Conservation (phyloP, 2,113 vertebrate genomes). For the Gasterosteus nipponicus region DNA sequence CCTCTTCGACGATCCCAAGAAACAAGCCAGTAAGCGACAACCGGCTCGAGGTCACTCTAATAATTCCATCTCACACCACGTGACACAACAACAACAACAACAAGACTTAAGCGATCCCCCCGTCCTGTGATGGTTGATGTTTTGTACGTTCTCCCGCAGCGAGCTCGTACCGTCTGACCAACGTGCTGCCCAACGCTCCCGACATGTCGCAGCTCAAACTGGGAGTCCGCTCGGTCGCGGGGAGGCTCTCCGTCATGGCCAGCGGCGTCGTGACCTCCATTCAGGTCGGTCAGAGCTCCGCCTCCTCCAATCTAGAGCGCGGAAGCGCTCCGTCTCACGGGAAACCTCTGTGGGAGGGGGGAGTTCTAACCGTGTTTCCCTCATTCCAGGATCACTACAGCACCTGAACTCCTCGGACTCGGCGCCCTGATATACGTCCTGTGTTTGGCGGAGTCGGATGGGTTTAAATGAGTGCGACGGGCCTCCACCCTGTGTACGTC, state of each 20-base stretch:
- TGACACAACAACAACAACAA: too few relatives aligned
- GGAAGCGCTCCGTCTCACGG: not conserved
- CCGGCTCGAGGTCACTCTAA: too few relatives aligned
- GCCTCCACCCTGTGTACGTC: conserved; percentile 16
- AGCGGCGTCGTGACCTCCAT: conserved; percentile 94
- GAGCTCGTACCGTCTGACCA: conserved; percentile 86
- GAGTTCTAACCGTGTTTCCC: not conserved
- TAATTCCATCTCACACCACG: too few relatives aligned
- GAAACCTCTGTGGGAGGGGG: too few relatives aligned
- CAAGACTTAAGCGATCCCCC: too few relatives aligned
- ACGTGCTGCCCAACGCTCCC: conserved; percentile 87
- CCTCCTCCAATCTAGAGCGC: not conserved
- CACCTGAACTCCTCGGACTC: conserved; percentile 63
- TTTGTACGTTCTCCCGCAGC: conserved; percentile 54
- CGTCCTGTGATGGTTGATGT: too few relatives aligned
- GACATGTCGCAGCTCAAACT: conserved; percentile 95
- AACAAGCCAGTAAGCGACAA: conserved; percentile 79
- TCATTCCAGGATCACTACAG: conserved; percentile 80
- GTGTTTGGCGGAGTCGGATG: conserved; percentile 2
- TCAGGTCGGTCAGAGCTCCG: conserved; percentile 84
- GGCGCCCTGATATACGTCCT: not conserved
- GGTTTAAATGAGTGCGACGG: not conserved
- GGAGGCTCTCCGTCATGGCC: conserved; percentile 94
- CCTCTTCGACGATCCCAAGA: conserved; percentile 93
- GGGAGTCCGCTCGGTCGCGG: conserved; percentile 91